Evolutionary conservation across 1,140 invertebrate species (phyloP), one percentile per base, ranked within the genome.

Genomic region (Saccostrea cuccullata): DNA sequence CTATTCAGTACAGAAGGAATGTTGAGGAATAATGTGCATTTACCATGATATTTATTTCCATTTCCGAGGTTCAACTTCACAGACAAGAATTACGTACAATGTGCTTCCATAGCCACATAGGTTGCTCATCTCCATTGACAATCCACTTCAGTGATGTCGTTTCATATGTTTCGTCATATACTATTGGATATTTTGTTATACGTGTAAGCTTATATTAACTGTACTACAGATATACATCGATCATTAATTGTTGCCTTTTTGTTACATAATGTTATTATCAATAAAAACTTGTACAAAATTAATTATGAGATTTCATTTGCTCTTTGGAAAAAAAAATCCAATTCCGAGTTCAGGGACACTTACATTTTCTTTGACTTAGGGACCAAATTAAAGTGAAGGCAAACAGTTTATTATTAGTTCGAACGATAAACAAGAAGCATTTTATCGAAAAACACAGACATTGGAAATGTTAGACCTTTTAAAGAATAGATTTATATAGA

Each of bases 201-300:
- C 26, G 26, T 77, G 70, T 77, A 77, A 77, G 30, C 70, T 77
- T 77, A 36, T 77, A 77, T 77, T 77, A 77, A 77, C 23, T 77
- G 70, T 36, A 77, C 30, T 77, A 77, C 70, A 73, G 26, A 73
- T 47, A 47, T 77, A 36, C 70, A 77, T 77, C 26, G 26, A 77
- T 15, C 70, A 77, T 77, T 30, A 36, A 15, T 73, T 77, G 70
- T 77, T 77, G 70, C 26, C 70, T 77, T 77, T 77, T 77, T 77
- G 70, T 77, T 77, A 77, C 70, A 77, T 77, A 77, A 77, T 77
- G 70, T 77, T 77, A 77, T 77, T 77, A 77, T 77, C 70, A 77
- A 77, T 77, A 15, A 77, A 64, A 77, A 77, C 70, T 17, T 77
- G 12, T 77, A 77, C 70, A 30, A 77, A 77, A 77, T 30, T 36